These are phyloP conservation scores for Oscheius sp. DNA, from an alignment of 2,888 invertebrate genomes.

Conservation along the genomic window DNA sequence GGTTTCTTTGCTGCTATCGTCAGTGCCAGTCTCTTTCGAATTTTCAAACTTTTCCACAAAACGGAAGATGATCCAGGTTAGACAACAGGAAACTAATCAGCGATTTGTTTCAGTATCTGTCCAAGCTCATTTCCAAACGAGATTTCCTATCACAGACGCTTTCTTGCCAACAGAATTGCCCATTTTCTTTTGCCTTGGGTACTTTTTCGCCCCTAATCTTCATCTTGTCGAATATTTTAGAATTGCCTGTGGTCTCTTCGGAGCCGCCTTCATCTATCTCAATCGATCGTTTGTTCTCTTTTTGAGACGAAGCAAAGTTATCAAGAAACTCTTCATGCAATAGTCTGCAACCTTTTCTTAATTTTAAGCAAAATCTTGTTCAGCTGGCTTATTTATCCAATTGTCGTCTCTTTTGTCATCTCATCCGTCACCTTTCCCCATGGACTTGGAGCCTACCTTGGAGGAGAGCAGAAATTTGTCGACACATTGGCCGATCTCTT, in stretches of 20 bases:
- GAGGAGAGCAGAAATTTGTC: constrained; percentile 73
- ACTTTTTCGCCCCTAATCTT: neutral
- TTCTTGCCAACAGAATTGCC: constrained; percentile 96
- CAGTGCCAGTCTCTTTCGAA: constrained; percentile 82
- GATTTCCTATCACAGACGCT: constrained; percentile 82
- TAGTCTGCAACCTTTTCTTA: constrained; percentile 50
- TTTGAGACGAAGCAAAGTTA: constrained; percentile 61
- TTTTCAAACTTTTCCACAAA: constrained; percentile 22
- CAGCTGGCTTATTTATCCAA: constrained; percentile 95
- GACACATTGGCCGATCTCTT: constrained; percentile 65
- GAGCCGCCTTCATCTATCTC: constrained; percentile 65
- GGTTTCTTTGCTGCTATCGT: constrained; percentile 98
- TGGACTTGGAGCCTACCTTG: constrained; percentile 87
- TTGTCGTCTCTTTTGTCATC: constrained; percentile 81
- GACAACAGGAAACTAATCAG: neutral
- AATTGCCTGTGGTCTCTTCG: constrained; percentile 65
- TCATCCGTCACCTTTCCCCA: constrained; percentile 90
- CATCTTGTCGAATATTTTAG: constrained; percentile 41
- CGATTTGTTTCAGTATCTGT: constrained; percentile 82
- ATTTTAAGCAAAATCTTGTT: constrained; percentile 72
- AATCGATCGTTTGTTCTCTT: constrained; percentile 68
- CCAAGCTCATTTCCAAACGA: constrained; percentile 89
- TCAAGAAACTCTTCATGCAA: constrained; percentile 67
- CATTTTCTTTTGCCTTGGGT: constrained; percentile 92
- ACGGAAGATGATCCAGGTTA: constrained; percentile 2